A percentile compares a stretch with the other conserved stretches of the same genome.
These are phyloP conservation scores for Tuberolachnus salignus DNA, from an alignment of 2,888 invertebrate species.

Conservation along the genomic window DNA sequence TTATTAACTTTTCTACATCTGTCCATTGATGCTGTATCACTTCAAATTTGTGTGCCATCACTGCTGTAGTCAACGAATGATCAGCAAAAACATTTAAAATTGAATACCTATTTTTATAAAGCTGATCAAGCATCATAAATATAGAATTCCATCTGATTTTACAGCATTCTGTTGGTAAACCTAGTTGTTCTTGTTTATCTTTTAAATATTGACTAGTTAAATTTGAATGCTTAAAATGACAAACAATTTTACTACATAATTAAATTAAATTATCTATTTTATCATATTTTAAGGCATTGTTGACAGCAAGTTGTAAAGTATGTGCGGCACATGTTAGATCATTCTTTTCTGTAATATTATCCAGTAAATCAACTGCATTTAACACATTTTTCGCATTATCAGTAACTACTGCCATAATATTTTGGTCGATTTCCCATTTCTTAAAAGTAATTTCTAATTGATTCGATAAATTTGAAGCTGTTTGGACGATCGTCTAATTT, in stretches of 20 bases:
- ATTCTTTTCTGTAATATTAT: slow-evolving; percentile 26
- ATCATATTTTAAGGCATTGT: slow-evolving; percentile 24
- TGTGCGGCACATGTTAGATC: slow-evolving; percentile 18
- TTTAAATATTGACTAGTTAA: slow-evolving; percentile 19
- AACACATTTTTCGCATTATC: slow-evolving; percentile 23
- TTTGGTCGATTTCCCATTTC: slow-evolving; percentile 17
- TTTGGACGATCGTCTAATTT: slow-evolving; percentile 17
- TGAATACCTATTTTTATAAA: slow-evolving; percentile 1
- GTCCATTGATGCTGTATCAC: too few species aligned
- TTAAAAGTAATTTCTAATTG: slow-evolving; percentile 9
- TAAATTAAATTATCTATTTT: slow-evolving; percentile 33
- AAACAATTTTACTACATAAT: slow-evolving; percentile 8
- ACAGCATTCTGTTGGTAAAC: slow-evolving; percentile 10
- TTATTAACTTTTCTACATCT: too few species aligned
- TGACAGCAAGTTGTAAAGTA: slow-evolving; percentile 3
- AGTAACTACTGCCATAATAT: slow-evolving; percentile 26
- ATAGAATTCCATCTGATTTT: slow-evolving; percentile 17
- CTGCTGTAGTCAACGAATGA: background rate
- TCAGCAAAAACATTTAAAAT: slow-evolving; percentile 6
- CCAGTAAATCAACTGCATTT: slow-evolving; percentile 12
- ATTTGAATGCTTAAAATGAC: slow-evolving; percentile 29
- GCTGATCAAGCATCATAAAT: background rate
- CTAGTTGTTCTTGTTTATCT: too few species aligned
- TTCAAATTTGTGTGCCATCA: background rate
- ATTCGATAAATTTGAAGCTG: background rate